Percentiles rank a stretch among this genome's conserved stretches.
Conservation (phyloP, 2,888 invertebrate genomes). For the Spodoptera exigua region DNA sequence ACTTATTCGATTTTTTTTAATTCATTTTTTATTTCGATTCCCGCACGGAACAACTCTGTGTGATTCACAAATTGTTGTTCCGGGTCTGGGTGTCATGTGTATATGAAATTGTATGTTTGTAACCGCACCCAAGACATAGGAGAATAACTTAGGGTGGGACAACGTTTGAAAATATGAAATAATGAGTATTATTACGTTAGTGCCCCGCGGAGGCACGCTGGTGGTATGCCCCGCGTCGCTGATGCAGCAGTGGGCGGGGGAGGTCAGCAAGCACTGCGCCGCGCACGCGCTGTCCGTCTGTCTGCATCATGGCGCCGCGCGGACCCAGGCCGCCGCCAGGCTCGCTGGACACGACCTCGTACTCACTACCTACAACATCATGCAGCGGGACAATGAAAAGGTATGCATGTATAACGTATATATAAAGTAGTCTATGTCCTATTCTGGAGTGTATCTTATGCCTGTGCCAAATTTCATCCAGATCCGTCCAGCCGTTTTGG, state of each 20-base stretch:
- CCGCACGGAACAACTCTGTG: no score
- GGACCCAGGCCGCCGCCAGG: slow-evolving; percentile 90
- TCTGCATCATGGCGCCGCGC: slow-evolving; percentile 94
- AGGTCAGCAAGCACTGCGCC: slow-evolving; percentile 91
- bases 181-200: slow-evolving; percentile 60
- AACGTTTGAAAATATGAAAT: background rate
- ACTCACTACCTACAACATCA: slow-evolving; percentile 96
- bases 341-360: slow-evolving; percentile 94
- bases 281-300: slow-evolving; percentile 90
- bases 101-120: no score
- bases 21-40: no score
- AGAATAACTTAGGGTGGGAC: no score
- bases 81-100: no score
- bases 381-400: slow-evolving; percentile 90
- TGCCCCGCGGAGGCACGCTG: slow-evolving; percentile 92
- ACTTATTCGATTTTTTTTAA: no score
- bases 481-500: no score
- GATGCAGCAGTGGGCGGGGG: slow-evolving; percentile 96
- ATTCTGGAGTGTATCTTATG: no score
- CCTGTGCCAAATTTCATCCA: no score
- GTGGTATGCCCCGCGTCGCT: slow-evolving; percentile 98
- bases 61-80: no score
- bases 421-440: no score
- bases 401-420: slow-evolving; percentile 60
- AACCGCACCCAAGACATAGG: no score